phyloP scores from a whole-genome alignment of 1,140 invertebrate species.

The Drosophila leontia region DNA sequence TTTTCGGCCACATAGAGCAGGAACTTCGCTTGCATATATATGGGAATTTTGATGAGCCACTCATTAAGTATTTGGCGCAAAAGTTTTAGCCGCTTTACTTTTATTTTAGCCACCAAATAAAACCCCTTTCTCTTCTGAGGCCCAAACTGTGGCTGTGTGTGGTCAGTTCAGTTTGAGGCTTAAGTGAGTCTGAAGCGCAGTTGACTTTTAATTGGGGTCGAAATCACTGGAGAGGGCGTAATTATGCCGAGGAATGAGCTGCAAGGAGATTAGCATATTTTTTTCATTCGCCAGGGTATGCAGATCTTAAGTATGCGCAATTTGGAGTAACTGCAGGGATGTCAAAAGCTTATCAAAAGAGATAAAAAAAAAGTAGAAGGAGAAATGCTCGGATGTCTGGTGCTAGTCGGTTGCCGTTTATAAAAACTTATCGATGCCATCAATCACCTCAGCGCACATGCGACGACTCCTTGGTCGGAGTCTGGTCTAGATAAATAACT shows the following conservation, averaged over 20 bases:
- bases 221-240: slow-evolving; percentile 36
- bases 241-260: slow-evolving; percentile 51
- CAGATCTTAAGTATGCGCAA: slow-evolving; percentile 44
- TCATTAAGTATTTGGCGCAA: slow-evolving; percentile 49
- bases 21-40: slow-evolving; percentile 47
- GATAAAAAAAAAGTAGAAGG: background rate
- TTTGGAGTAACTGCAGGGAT: slow-evolving; percentile 43
- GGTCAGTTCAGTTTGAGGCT: slow-evolving; percentile 11
- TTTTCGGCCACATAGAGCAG: slow-evolving; percentile 21
- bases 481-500: slow-evolving; percentile 56
- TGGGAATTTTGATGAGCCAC: slow-evolving; percentile 46
- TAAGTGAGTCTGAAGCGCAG: slow-evolving; percentile 66
- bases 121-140: background rate
- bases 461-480: slow-evolving; percentile 13
- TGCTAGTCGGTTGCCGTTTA: slow-evolving; percentile 62
- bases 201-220: slow-evolving; percentile 50
- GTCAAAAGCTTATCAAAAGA: slow-evolving; percentile 35
- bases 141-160: background rate
- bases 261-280: slow-evolving; percentile 25
- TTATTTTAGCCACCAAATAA: slow-evolving; percentile 2
- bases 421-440: slow-evolving; percentile 83
- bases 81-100: slow-evolving; percentile 39
- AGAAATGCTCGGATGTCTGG: slow-evolving; percentile 16
- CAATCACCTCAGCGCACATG: slow-evolving; percentile 67
- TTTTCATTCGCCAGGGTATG: slow-evolving; percentile 18